A percentile compares a stretch with the other conserved stretches of the same genome.
Evolutionary conservation across 2,797 vertebrate genomes (phyloP).

Genomic region (Gambelia wislizenii): DNA sequence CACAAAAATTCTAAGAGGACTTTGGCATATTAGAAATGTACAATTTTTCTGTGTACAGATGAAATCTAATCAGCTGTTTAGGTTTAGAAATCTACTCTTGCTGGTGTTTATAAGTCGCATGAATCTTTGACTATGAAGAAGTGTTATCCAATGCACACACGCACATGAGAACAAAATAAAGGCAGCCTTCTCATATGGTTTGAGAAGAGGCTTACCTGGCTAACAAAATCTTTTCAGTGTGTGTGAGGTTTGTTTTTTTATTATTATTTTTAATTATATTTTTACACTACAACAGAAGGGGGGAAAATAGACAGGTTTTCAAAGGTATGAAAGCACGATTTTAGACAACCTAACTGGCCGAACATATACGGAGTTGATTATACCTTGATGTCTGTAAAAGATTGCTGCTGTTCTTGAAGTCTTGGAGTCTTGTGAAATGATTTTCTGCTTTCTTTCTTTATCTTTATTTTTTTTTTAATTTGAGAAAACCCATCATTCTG

Average conservation of each 20-base stretch:
- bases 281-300: constrained; percentile 78
- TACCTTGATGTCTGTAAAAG: constrained; percentile 84
- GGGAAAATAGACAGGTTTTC: constrained; percentile 85
- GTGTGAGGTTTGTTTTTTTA: constrained; percentile 79
- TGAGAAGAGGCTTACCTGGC: constrained; percentile 80
- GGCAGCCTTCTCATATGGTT: constrained; percentile 77
- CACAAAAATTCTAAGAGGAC: constrained; percentile 56
- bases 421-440: constrained; percentile 84
- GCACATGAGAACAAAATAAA: constrained; percentile 74
- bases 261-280: constrained; percentile 81
- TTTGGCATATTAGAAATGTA: constrained; percentile 74
- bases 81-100: constrained; percentile 89
- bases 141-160: constrained; percentile 81
- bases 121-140: constrained; percentile 89
- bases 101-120: constrained; percentile 90
- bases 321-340: constrained; percentile 86
- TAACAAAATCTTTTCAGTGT: constrained; percentile 78
- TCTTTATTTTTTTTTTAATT: constrained; percentile 78
- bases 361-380: constrained; percentile 83
- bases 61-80: constrained; percentile 85
- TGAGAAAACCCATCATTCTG: constrained; percentile 64
- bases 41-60: constrained; percentile 80
- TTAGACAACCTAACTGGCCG: constrained; percentile 85
- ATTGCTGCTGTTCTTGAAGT: constrained; percentile 83
- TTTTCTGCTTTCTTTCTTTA: constrained; percentile 79